Evolutionary conservation across 2,888 invertebrate genomes (phyloP), one percentile per base, ranked within the genome.

Genomic region (Rapana venosa): DNA sequence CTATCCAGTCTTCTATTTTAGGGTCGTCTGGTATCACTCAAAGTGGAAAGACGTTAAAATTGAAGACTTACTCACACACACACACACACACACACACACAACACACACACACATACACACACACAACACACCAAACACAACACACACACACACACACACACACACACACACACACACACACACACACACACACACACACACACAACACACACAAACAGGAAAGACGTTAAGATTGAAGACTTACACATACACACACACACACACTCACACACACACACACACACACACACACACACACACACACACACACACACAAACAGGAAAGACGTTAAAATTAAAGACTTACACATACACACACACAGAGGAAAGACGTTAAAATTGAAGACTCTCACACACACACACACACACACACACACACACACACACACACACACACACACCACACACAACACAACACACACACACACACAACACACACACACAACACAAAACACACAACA

Each of bases 231-330:
- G n/a, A n/a, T n/a, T n/a, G n/a, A n/a, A n/a, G n/a, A 36, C 35
- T 11, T 8, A 85, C 35, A 85, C 85, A 47, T n/a, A 66, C 66
- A 66, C 66, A 66, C 66, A 66, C 66, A 66, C 66, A 66, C 66
- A 66, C 66, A 66, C 66, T 6, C 81, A 83, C 36, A n/a, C n/a
- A 79, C n/a, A 36, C 47, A 83, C 81, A 47, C 81, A 83, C 81
- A 83, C 81, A 83, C 81, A 83, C 81, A 83, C 81, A 83, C 81
- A 36, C 36, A 81, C 36, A 81, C 36, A 22, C 22, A 81, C 81
- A 81, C 36, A n/a, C 47, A 66, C 66, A 66, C 66, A 66, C 66
- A 66, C 66, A 66, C 66, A 66, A 2, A 66, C 66, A 66, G 5
- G 26, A 17, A 61, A 11, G 17, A 17, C 61, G 11, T 15, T 61